Percentiles rank a stretch among this genome's conserved stretches.
Conservation (phyloP, 2,888 invertebrate genomes). For the Xestia c-nigrum region DNA sequence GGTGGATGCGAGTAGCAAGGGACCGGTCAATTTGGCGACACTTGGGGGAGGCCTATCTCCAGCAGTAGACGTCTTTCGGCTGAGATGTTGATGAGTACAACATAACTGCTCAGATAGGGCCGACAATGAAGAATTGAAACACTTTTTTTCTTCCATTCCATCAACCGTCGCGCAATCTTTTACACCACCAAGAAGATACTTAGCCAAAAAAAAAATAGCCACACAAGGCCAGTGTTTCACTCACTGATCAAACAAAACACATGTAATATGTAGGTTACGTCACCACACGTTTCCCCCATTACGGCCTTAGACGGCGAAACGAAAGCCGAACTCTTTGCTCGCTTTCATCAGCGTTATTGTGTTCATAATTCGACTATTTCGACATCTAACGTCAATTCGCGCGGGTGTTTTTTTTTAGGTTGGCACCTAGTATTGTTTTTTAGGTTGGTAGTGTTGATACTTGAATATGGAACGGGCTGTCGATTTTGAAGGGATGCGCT, state of each 20-base stretch:
- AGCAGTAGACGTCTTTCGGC: too few relatives aligned
- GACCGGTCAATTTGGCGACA: too few relatives aligned
- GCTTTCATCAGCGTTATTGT: conserved; percentile 63
- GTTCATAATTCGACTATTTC: conserved; percentile 60
- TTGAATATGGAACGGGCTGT: conserved; percentile 4
- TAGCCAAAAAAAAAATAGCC: neutral
- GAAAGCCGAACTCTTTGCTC: conserved; percentile 57
- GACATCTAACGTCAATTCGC: conserved; percentile 41
- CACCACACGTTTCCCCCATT: conserved; percentile 62
- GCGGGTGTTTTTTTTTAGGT: conserved; percentile 29
- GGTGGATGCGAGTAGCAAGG: too few relatives aligned
- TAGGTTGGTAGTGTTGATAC: neutral
- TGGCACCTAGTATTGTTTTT: neutral
- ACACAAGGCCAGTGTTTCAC: conserved; percentile 37
- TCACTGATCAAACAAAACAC: conserved; percentile 36
- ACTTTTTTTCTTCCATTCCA: too few relatives aligned
- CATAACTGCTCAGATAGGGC: neutral
- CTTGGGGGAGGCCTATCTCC: too few relatives aligned
- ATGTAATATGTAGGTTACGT: conserved; percentile 52
- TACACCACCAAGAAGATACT: neutral
- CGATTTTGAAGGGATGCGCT: neutral
- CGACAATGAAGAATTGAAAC: too few relatives aligned
- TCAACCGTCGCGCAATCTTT: too few relatives aligned
- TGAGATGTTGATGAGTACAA: too few relatives aligned
- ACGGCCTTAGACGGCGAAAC: conserved; percentile 52